A percentile compares a stretch with the other conserved stretches of the same genome.
Evolutionary conservation across 2,797 vertebrate species (phyloP).

Genomic region (Falco berigora): DNA sequence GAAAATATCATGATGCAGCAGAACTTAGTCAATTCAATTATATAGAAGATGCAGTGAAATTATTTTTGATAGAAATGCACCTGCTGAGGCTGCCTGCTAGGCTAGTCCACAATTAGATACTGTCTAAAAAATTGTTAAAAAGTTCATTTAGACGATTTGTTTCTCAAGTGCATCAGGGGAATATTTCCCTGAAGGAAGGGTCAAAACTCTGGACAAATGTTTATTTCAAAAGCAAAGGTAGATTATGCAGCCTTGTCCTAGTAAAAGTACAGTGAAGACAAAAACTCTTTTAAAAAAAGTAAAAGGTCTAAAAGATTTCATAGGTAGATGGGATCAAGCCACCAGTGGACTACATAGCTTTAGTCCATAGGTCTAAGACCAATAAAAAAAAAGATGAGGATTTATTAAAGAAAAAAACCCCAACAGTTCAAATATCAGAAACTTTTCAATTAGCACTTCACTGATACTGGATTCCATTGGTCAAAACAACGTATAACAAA

Average conservation of each 20-base stretch:
- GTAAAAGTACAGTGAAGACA: not conserved
- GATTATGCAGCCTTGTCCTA: not conserved
- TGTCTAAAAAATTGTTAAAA: slow-evolving; percentile 45
- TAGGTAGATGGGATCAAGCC: not conserved
- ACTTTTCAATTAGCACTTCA: not conserved
- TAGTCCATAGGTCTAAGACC: not conserved
- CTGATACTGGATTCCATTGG: not conserved
- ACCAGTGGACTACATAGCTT: not conserved
- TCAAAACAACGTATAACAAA: not conserved
- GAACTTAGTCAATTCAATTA: slow-evolving; percentile 58
- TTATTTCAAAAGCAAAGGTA: not conserved
- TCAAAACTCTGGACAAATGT: not conserved
- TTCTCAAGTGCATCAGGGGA: not conserved
- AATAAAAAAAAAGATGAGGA: not conserved
- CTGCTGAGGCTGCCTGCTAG: slow-evolving; percentile 40
- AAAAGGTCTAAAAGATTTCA: not conserved
- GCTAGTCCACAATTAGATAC: slow-evolving; percentile 15
- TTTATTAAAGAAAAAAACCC: not conserved
- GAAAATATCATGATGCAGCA: slow-evolving; percentile 46
- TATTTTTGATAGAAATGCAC: slow-evolving; percentile 51
- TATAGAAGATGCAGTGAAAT: slow-evolving; percentile 41
- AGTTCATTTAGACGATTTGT: slow-evolving; percentile 27
- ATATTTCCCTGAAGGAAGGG: not conserved
- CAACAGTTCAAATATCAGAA: not conserved
- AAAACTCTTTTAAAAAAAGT: not conserved